Evolutionary conservation across 2,113 vertebrate genomes (phyloP).

Genomic region (Semnornis frantzii): DNA sequence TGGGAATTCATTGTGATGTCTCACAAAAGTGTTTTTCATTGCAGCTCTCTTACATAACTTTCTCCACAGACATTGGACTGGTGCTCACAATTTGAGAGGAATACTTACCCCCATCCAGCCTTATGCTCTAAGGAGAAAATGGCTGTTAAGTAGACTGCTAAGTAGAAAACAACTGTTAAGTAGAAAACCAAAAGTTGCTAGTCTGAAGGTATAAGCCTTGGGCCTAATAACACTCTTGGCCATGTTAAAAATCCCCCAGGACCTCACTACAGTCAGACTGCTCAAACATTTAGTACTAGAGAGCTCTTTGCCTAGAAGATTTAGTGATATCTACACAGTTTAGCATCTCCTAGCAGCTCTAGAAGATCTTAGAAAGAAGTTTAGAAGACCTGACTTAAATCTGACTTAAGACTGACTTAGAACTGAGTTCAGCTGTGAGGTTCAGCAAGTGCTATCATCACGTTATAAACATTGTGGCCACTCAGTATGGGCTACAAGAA

Average conservation of each 20-base stretch:
- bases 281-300: neutral
- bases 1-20: constrained; percentile 63
- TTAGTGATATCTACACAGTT: neutral
- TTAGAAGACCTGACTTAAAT: neutral
- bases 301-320: neutral
- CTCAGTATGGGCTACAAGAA: too few species aligned
- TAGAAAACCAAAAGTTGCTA: neutral
- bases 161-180: too few species aligned
- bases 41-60: constrained; percentile 44
- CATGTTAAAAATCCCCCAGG: neutral
- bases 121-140: neutral
- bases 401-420: neutral
- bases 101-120: neutral
- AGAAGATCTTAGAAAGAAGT: neutral
- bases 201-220: neutral
- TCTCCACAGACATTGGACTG: constrained; percentile 34
- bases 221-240: neutral
- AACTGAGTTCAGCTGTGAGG: neutral
- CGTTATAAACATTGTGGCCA: neutral
- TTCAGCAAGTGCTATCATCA: neutral
- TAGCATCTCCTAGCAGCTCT: constrained; percentile 65
- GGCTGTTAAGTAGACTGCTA: too few species aligned
- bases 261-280: neutral
- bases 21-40: constrained; percentile 51
- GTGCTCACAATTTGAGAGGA: constrained; percentile 18